phyloP scores from a whole-genome alignment of 2,797 vertebrate genomes.

The Sebastes dallii region DNA sequence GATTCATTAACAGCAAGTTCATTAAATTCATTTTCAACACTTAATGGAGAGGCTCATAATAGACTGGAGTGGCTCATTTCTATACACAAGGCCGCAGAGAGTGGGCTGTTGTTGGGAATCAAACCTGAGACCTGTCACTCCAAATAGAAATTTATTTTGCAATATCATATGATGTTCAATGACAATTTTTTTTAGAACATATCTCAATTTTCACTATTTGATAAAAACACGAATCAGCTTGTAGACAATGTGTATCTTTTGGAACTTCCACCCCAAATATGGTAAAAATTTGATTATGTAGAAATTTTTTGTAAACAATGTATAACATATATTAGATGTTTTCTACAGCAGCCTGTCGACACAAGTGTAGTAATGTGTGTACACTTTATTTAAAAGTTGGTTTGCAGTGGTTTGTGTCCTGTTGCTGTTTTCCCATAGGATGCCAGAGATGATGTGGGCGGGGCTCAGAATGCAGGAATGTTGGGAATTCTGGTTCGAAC shows the following conservation, averaged over 20 bases:
- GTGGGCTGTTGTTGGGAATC: not conserved
- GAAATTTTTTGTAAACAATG: not conserved
- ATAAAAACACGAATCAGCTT: not conserved
- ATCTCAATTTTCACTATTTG: not conserved
- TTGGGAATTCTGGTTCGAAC: constrained; percentile 93
- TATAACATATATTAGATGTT: not conserved
- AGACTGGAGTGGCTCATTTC: not conserved
- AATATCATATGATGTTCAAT: not conserved
- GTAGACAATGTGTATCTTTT: not conserved
- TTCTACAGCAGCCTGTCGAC: not conserved
- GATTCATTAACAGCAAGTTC: not conserved
- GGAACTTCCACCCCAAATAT: not conserved
- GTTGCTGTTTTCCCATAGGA: constrained; percentile 80
- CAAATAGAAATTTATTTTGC: not conserved
- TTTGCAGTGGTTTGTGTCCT: not conserved
- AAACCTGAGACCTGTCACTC: not conserved
- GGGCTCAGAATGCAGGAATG: constrained; percentile 92
- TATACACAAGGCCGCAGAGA: not conserved
- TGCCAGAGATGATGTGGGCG: constrained; percentile 93
- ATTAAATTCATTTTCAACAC: not conserved
- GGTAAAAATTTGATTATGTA: not conserved
- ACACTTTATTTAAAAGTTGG: not conserved
- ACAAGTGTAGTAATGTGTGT: not conserved
- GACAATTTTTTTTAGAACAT: not conserved
- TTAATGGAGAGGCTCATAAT: not conserved